Conservation (phyloP, 2,113 vertebrate genomes). For the Osmerus eperlanus region DNA sequence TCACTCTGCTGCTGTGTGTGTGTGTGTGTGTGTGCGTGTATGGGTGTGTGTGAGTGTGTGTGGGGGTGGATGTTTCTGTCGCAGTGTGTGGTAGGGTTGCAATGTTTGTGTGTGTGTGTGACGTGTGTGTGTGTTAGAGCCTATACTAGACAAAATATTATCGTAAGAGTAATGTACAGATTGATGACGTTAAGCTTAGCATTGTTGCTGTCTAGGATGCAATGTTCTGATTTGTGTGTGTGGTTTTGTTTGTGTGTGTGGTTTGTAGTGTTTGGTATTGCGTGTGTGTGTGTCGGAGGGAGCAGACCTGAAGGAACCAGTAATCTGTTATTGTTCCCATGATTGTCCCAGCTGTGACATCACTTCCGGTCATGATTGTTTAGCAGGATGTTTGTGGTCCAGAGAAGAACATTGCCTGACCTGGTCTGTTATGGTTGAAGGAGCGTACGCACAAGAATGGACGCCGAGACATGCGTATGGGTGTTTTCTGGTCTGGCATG, state of each 20-base stretch:
- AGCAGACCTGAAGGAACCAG: not conserved
- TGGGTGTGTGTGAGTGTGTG: not conserved
- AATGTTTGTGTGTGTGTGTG: not conserved
- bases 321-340: constrained; percentile 13
- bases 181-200: too few species aligned
- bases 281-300: not conserved
- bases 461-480: too few species aligned
- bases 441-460: too few species aligned
- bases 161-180: too few species aligned
- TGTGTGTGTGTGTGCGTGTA: not conserved
- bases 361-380: constrained; percentile 45
- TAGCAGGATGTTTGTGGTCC: not conserved
- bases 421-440: too few species aligned
- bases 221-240: not conserved
- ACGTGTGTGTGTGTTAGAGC: too few species aligned
- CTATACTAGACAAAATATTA: too few species aligned
- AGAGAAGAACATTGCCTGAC: too few species aligned
- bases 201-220: too few species aligned
- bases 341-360: constrained; percentile 30
- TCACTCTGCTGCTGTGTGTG: not conserved
- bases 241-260: not conserved
- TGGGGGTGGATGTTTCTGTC: too few species aligned
- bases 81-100: too few species aligned
- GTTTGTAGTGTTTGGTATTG: not conserved
- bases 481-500: too few species aligned